These are phyloP conservation scores for Hestina assimilis DNA, from an alignment of 1,140 invertebrate genomes.

Conservation along the genomic window DNA sequence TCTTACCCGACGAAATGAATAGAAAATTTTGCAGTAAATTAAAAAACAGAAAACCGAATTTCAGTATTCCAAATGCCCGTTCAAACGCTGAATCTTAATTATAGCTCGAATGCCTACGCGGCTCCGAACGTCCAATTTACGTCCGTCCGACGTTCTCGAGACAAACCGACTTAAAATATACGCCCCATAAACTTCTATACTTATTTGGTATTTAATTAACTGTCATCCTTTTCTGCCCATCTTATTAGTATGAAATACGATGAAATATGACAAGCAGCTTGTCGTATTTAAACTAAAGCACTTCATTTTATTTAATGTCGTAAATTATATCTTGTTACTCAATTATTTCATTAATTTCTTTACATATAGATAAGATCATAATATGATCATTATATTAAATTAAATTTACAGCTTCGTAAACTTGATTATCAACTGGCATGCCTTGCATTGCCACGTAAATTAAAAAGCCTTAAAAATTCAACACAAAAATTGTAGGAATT, in stretches of 20 bases:
- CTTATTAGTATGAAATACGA: conserved; percentile 32
- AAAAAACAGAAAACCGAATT: conserved; percentile 1
- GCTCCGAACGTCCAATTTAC: conserved; percentile 23
- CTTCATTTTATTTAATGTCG: conserved; percentile 2
- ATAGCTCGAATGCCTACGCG: conserved; percentile 15
- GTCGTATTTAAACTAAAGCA: conserved; percentile 14
- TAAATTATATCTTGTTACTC: conserved; percentile 1
- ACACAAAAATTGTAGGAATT: too few species aligned
- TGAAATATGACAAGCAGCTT: conserved; percentile 21
- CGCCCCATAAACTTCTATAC: conserved; percentile 19
- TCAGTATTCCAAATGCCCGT: conserved; percentile 2
- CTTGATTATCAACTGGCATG: too few species aligned
- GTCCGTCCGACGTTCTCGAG: conserved; percentile 6
- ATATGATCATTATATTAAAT: too few species aligned
- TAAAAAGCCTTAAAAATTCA: too few species aligned
- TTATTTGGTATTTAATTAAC: conserved; percentile 31
- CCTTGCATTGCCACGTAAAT: too few species aligned
- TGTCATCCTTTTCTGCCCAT: conserved; percentile 28
- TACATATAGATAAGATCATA: too few species aligned
- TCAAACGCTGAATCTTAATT: conserved; percentile 20
- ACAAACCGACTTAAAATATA: conserved; percentile 24
- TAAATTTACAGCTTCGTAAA: too few species aligned
- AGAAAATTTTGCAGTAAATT: conserved; percentile 1
- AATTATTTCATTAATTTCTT: too few species aligned
- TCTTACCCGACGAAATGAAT: too few species aligned